Evolutionary conservation across 1,140 invertebrate genomes (phyloP), one percentile per base, ranked within the genome.

Genomic region (Drosophila watanabei): DNA sequence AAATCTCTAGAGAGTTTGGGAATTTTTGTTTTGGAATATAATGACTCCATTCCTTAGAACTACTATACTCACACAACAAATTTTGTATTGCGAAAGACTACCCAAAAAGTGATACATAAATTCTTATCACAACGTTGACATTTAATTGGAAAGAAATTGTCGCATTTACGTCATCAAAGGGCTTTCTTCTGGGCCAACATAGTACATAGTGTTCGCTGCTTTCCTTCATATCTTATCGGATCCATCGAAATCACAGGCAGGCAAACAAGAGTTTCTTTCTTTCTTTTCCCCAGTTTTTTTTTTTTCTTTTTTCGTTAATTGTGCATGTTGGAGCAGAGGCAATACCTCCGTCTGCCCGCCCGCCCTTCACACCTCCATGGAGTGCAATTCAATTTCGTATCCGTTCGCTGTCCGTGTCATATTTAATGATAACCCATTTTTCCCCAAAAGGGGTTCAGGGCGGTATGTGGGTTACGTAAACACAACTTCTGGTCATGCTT

Each of bases 401-500:
- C 43, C 43, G 66, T 72, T 73, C 16, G 35, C 66, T 18, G 70
- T 30, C 51, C 80, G 79, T 69, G 79, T 82, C 64, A 77, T 80
- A 68, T 77, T 68, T 72, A 65, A 79, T 85, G 82, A 85, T 85
- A 85, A 85, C 82, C 82, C 82, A 86, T 86, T 81, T 86, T 65
- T 58, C 49, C 43, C 41, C 56, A 82, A 82, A 75, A 57, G 82
- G 58, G 72, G 76, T 68, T 39, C 33, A 59, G 39, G 37, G 24
- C 56, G 61, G 54, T 54, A 84, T 80, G 57, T 84, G 61, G 82
- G 82, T 85, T 86, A 86, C 52, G 63, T 82, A 86, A 82, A 85
- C 82, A 85, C 51, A 52, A 85, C 64, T 68, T 43, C 64, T 79
- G 63, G 52, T 72, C 69, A 58, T 85, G 78, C 70, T 78, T 75